phyloP scores from a whole-genome alignment of 2,888 invertebrate species.

The Poecilobothrus nobilitatus region DNA sequence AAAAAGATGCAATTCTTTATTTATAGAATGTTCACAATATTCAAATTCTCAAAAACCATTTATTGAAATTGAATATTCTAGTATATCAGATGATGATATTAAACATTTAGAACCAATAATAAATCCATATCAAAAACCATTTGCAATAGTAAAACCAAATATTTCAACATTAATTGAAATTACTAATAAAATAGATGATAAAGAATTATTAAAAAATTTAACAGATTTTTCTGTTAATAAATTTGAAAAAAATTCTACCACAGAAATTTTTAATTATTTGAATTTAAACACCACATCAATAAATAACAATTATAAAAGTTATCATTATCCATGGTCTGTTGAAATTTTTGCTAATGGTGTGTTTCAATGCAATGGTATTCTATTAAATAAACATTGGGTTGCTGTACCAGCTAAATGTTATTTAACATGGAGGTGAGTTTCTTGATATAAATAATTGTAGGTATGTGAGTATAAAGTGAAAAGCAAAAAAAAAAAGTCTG shows the following conservation, averaged over 20 bases:
- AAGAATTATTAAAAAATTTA: not conserved
- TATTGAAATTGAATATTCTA: slow-evolving; percentile 24
- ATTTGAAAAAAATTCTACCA: not conserved
- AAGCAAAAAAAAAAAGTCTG: too few species aligned
- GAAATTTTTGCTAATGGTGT: slow-evolving; percentile 62
- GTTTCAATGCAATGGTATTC: slow-evolving; percentile 59
- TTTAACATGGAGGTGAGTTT: slow-evolving; percentile 31
- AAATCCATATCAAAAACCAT: slow-evolving; percentile 23
- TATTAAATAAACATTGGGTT: slow-evolving; percentile 60
- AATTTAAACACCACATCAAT: not conserved
- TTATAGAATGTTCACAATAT: slow-evolving; percentile 35
- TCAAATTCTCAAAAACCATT: slow-evolving; percentile 32
- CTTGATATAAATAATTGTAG: too few species aligned
- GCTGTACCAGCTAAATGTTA: slow-evolving; percentile 51
- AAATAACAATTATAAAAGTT: not conserved
- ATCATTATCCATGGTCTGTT: slow-evolving; percentile 63
- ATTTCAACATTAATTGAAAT: slow-evolving; percentile 9
- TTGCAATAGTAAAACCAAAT: slow-evolving; percentile 13
- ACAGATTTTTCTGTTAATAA: too few species aligned
- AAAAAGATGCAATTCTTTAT: slow-evolving; percentile 34
- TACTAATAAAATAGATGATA: not conserved
- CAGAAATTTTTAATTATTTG: too few species aligned
- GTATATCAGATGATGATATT: slow-evolving; percentile 16
- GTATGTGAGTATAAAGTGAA: too few species aligned
- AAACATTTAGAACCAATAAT: slow-evolving; percentile 26